Percentiles rank a stretch among this genome's conserved stretches.
These are phyloP conservation scores for Muscicapa adusta DNA, from an alignment of 2,113 vertebrate species.

Conservation along the genomic window DNA sequence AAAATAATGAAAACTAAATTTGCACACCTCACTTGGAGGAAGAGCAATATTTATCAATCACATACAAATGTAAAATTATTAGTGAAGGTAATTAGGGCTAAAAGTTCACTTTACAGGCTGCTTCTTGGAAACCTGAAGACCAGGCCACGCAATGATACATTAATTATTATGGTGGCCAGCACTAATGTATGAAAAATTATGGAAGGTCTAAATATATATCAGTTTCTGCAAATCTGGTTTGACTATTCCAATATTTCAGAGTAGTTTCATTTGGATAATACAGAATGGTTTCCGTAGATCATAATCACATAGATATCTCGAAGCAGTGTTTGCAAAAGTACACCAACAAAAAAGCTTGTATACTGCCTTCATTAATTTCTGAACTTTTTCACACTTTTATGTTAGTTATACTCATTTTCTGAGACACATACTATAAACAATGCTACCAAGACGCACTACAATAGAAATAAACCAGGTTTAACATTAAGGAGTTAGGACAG, in stretches of 20 bases:
- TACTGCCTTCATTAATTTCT: background rate
- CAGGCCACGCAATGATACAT: accelerated
- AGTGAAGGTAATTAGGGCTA: background rate
- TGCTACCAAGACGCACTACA: background rate
- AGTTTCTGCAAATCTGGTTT: background rate
- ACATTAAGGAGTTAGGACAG: background rate
- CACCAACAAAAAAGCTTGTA: background rate
- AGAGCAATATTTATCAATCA: background rate
- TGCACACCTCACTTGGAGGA: background rate
- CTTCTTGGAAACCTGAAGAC: background rate
- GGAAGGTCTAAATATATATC: background rate
- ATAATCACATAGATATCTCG: background rate
- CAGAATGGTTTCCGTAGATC: background rate
- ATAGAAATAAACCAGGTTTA: background rate
- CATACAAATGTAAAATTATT: background rate
- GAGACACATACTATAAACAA: background rate
- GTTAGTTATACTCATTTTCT: background rate
- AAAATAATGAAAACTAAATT: background rate
- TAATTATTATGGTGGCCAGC: background rate
- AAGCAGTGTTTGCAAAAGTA: background rate
- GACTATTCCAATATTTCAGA: background rate
- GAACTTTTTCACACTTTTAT: background rate
- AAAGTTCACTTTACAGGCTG: background rate
- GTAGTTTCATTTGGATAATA: background rate
- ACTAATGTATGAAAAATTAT: background rate